A percentile compares a stretch with the other conserved stretches of the same genome.
Conservation (phyloP, 2,797 vertebrate species). For the Propithecus deckenii region DNA sequence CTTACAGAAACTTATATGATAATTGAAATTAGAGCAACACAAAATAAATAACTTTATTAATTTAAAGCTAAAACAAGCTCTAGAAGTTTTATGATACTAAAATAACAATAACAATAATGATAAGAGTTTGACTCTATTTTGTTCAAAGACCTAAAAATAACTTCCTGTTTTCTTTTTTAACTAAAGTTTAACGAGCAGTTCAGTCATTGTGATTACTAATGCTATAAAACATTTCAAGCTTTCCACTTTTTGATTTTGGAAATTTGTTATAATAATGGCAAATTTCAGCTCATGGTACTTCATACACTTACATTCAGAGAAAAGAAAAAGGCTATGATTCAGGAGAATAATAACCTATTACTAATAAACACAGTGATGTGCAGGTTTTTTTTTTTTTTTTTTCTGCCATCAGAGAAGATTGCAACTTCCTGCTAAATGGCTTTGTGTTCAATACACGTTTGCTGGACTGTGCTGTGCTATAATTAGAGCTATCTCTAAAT, state of each 20-base stretch:
- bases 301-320: background rate
- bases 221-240: background rate
- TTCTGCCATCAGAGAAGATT: background rate
- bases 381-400: background rate
- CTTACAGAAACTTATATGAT: background rate
- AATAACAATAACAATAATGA: background rate
- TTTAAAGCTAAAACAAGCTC: background rate
- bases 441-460: slow-evolving; percentile 68
- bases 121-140: background rate
- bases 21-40: background rate
- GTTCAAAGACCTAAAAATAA: background rate
- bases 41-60: background rate
- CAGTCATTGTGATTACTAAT: background rate
- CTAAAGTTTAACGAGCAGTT: background rate
- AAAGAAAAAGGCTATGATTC: background rate
- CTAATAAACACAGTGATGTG: background rate
- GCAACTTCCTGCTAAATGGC: slow-evolving; percentile 52
- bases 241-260: background rate
- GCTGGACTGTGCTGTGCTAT: slow-evolving; percentile 23
- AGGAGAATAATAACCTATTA: slow-evolving; percentile 6
- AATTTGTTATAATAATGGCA: background rate
- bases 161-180: slow-evolving; percentile 38
- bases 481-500: slow-evolving; percentile 74
- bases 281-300: background rate
- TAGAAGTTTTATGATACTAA: background rate